Evolutionary conservation across 2,888 invertebrate species (phyloP).

Genomic region (Hemistola chrysoprasaria): DNA sequence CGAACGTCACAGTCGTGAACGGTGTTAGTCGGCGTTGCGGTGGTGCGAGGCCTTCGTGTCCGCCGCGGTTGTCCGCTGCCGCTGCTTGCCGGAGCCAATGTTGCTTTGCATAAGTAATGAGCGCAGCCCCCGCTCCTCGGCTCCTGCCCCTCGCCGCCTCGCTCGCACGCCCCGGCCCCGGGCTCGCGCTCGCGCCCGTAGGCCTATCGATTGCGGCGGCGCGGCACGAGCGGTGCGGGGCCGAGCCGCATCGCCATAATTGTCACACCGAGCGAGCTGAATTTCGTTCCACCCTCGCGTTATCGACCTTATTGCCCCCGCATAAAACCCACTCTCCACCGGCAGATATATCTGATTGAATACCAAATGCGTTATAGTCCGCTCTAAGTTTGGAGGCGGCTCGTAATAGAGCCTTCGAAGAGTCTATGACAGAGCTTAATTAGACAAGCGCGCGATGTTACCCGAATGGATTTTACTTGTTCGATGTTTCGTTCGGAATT

Average conservation of each 20-base stretch:
- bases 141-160: constrained; percentile 30
- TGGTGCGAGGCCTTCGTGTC: constrained; percentile 27
- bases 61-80: constrained; percentile 31
- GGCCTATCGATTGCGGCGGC: constrained; percentile 87
- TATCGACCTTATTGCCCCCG: constrained; percentile 69
- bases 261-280: constrained; percentile 77
- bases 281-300: constrained; percentile 61
- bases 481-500: constrained; percentile 61
- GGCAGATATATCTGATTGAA: constrained; percentile 58
- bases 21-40: constrained; percentile 8
- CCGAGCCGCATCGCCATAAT: constrained; percentile 79
- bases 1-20: constrained; percentile 28
- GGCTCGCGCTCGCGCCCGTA: constrained; percentile 80
- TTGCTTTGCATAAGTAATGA: constrained; percentile 81
- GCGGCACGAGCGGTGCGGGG: constrained; percentile 84
- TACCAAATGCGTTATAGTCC: constrained; percentile 76
- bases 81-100: constrained; percentile 51
- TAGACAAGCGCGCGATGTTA: constrained; percentile 77
- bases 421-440: constrained; percentile 81
- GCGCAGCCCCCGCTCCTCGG: constrained; percentile 31
- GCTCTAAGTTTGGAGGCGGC: constrained; percentile 77
- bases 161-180: constrained; percentile 60
- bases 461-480: constrained; percentile 81
- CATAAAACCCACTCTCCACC: constrained; percentile 59
- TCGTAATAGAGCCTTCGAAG: constrained; percentile 81